A percentile compares a stretch with the other conserved stretches of the same genome.
These are phyloP conservation scores for Cephus sareptanus DNA, from an alignment of 2,888 invertebrate genomes.

Conservation along the genomic window DNA sequence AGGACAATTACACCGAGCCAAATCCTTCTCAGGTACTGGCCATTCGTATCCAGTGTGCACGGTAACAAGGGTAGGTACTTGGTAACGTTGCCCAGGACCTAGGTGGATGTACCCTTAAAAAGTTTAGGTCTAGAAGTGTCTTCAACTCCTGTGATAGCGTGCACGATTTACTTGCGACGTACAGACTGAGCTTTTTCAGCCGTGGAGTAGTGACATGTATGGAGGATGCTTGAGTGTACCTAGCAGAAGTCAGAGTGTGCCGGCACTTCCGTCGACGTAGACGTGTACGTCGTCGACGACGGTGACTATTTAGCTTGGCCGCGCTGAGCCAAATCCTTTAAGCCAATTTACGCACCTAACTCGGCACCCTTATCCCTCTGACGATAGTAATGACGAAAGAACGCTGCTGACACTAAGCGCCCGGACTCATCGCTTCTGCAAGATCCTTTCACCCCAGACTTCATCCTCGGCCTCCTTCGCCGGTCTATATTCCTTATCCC, in stretches of 20 bases:
- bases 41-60: not conserved
- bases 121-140: not conserved
- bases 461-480: not conserved
- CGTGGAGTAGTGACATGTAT: not conserved
- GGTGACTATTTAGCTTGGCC: not conserved
- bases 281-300: not conserved
- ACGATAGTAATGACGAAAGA: conserved; percentile 30
- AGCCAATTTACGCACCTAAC: conserved; percentile 62
- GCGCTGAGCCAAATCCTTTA: conserved; percentile 54
- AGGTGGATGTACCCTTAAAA: not conserved
- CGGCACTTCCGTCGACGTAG: not conserved
- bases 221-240: not conserved
- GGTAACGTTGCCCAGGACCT: not conserved
- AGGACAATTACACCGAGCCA: not conserved
- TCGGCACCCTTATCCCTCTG: conserved; percentile 26
- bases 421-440: not conserved
- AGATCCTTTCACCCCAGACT: not conserved
- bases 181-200: conserved; percentile 4
- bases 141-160: not conserved
- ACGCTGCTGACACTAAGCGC: conserved; percentile 10
- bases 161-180: conserved; percentile 29
- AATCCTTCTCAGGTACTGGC: not conserved
- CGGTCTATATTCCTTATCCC: not conserved
- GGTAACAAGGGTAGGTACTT: not conserved
- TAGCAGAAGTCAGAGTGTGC: not conserved